Evolutionary conservation across 2,113 vertebrate species (phyloP).

Genomic region (Ceuthmochares aereus): DNA sequence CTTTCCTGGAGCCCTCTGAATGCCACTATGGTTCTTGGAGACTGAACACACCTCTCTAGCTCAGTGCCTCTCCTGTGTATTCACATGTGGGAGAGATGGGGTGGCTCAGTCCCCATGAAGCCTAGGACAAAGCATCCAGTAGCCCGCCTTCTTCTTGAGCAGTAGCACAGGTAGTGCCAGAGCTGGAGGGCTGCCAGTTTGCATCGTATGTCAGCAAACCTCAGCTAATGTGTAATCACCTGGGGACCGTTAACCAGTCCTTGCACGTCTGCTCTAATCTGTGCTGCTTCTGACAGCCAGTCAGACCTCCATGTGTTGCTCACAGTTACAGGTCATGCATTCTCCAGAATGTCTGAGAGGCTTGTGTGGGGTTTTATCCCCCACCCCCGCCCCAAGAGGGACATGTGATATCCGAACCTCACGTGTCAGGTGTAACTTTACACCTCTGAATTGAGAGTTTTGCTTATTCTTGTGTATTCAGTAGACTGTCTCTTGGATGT

Average conservation of each 20-base stretch:
- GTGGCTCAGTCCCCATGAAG: neutral
- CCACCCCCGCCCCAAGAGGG: neutral
- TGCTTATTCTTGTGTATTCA: neutral
- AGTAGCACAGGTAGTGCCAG: neutral
- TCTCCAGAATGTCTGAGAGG: neutral
- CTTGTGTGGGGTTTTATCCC: neutral
- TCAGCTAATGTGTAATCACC: neutral
- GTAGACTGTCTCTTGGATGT: conserved; percentile 4
- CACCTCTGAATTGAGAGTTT: conserved; percentile 31
- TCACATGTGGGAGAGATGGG: rapidly evolving
- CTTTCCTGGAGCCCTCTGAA: neutral
- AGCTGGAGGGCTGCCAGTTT: neutral
- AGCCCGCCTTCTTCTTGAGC: neutral
- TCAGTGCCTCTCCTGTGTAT: neutral
- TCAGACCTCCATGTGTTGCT: rapidly evolving
- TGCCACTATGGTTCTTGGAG: neutral
- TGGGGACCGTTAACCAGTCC: neutral
- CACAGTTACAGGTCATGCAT: rapidly evolving
- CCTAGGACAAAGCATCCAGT: neutral
- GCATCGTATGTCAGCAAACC: neutral
- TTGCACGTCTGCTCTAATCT: neutral
- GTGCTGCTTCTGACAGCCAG: neutral
- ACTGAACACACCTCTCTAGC: neutral
- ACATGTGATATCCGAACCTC: neutral
- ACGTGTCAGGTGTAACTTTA: conserved; percentile 12